Conservation (phyloP, 2,888 invertebrate species). For the Stenoptilia bipunctidactyla region DNA sequence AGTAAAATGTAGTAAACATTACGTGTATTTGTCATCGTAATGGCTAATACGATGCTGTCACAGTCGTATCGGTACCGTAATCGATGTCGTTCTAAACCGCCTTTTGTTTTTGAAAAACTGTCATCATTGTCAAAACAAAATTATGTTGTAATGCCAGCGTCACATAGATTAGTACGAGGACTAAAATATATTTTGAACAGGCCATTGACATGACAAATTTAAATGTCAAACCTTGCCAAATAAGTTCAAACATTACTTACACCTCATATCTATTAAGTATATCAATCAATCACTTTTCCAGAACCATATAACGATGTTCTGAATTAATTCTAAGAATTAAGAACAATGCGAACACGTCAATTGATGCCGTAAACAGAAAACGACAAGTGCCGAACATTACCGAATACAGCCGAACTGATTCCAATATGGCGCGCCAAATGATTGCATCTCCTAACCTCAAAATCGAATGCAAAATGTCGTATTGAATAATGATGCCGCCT, state of each 20-base stretch:
- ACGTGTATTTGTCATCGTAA: no score
- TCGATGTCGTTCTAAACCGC: no score
- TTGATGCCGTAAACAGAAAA: constrained; percentile 37
- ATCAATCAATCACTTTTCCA: constrained; percentile 26
- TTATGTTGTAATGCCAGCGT: no score
- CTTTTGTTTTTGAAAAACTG: no score
- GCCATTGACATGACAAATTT: no score
- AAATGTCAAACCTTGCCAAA: no score
- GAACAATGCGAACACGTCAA: constrained; percentile 47
- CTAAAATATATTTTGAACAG: no score
- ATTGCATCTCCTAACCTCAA: constrained; percentile 71
- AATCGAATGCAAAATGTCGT: constrained; percentile 67
- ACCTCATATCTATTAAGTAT: neutral
- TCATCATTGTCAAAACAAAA: no score
- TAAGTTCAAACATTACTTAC: neutral
- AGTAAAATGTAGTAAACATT: no score
- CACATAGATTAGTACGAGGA: no score
- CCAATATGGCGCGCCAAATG: constrained; percentile 64
- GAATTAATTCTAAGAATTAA: constrained; percentile 45
- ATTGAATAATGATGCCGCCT: constrained; percentile 64
- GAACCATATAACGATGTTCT: constrained; percentile 31
- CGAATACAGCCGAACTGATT: constrained; percentile 49
- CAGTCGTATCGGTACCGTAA: no score
- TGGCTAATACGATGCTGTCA: no score
- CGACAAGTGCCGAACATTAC: constrained; percentile 38